These are phyloP conservation scores for Nomada fabriciana DNA, from an alignment of 2,888 invertebrate species.

Conservation along the genomic window DNA sequence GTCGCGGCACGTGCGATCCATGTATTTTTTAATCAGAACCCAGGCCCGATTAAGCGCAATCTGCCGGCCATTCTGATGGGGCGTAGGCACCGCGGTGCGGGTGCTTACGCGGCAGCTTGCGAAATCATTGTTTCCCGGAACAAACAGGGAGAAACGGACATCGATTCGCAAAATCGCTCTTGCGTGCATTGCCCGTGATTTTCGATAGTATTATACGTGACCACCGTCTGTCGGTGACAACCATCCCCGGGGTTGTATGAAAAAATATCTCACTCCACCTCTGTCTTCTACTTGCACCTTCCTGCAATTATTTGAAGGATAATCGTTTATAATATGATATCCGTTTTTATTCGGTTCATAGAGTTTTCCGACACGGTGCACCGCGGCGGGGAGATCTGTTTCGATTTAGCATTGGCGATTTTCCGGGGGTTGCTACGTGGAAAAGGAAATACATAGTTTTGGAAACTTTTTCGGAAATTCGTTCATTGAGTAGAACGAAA, in stretches of 20 bases:
- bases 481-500: too few species aligned
- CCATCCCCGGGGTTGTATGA: not conserved
- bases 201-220: conserved; percentile 60
- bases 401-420: too few species aligned
- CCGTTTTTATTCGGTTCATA: not conserved
- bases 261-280: not conserved
- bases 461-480: too few species aligned
- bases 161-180: conserved; percentile 67
- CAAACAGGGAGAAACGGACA: conserved; percentile 63
- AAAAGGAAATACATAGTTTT: too few species aligned
- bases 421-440: too few species aligned
- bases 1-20: conserved; percentile 50
- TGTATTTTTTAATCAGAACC: conserved; percentile 70
- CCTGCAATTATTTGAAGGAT: conserved; percentile 2
- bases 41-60: conserved; percentile 72
- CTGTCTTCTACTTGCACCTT: not conserved
- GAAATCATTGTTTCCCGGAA: conserved; percentile 73
- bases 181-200: conserved; percentile 57
- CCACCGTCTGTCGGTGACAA: conserved; percentile 33
- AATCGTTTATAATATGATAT: not conserved
- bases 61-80: conserved; percentile 70
- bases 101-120: conserved; percentile 73
- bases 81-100: conserved; percentile 55
- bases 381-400: too few species aligned
- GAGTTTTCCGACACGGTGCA: too few species aligned